Evolutionary conservation across 1,140 invertebrate genomes (phyloP).

Genomic region (Galleria mellonella): DNA sequence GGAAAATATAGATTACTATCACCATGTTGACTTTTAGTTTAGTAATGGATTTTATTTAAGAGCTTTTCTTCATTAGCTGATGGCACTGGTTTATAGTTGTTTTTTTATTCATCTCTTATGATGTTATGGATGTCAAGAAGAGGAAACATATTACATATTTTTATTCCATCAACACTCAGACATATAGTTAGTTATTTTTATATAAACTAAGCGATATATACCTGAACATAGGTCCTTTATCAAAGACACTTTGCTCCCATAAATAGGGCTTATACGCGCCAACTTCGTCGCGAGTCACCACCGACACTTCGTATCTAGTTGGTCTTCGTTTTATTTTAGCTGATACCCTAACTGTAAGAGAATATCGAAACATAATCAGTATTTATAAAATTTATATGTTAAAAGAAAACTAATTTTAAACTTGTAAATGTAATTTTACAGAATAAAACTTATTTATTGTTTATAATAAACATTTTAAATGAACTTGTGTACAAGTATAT

Average conservation of each 20-base stretch:
- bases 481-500: not conserved
- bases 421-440: not conserved
- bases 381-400: not conserved
- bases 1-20: too few relatives aligned
- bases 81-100: too few relatives aligned
- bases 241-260: constrained; percentile 94
- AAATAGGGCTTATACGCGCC: constrained; percentile 97
- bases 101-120: too few relatives aligned
- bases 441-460: not conserved
- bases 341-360: constrained; percentile 83
- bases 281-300: constrained; percentile 97
- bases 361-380: constrained; percentile 8
- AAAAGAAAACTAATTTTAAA: not conserved
- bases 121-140: too few relatives aligned
- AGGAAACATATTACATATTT: too few relatives aligned
- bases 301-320: constrained; percentile 92
- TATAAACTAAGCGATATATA: constrained; percentile 22
- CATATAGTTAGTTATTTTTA: too few relatives aligned
- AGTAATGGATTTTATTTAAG: too few relatives aligned
- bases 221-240: constrained; percentile 90
- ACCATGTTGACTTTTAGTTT: too few relatives aligned
- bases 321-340: constrained; percentile 89
- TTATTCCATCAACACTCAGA: too few relatives aligned
- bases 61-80: too few relatives aligned
- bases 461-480: not conserved